Evolutionary conservation across 1,140 invertebrate genomes (phyloP), one percentile per base, ranked within the genome.

Genomic region (Drosophila fuyamai): DNA sequence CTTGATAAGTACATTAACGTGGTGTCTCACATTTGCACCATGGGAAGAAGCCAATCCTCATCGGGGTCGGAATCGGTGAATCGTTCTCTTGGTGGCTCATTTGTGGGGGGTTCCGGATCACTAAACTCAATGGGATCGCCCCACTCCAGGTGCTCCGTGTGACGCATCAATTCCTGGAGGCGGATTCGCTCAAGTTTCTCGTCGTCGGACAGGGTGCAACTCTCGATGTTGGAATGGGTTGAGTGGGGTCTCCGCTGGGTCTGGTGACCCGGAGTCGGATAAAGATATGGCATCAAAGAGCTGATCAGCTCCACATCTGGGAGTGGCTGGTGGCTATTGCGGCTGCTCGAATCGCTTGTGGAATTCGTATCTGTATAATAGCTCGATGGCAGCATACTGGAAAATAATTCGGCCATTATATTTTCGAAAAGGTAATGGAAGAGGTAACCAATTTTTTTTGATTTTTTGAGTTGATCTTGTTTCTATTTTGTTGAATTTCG

Each of bases 141-240:
- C 56, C 58, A 62, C 8, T 44, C 18, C 13, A 7, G 1, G 13
- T 32, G 40, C 0, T 36, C 61, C 5, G n/a, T 16, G 14, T 50
- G 16, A 4, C 36, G 14, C 10, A 67, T 23, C 1, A 48, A 2
- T 5, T 43, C 46, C 18, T 67, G 63, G 5, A 62, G 27, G 5
- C 58, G 63, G 10, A 67, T 35, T 13, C 46, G 13, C 12, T 65
- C 79, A 13, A 46, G 55, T 35, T 81, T 81, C 55, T 82, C 54
- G 16, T 81, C 79, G n/a, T 81, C 79, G 14, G 79, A 78, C 23
- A 81, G 2, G 10, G 79, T 55, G 12, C 62, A 41, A n/a, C 16
- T 29, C 16, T 51, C 18, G 7, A 40, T 36, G 10, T 40, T 29
- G n/a, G 50, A 36, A 10, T 5, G 10, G 16, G 14, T 12, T 0